These are phyloP conservation scores for Ceratoteleas bidentatus DNA, from an alignment of 1,140 invertebrate species.

Conservation along the genomic window DNA sequence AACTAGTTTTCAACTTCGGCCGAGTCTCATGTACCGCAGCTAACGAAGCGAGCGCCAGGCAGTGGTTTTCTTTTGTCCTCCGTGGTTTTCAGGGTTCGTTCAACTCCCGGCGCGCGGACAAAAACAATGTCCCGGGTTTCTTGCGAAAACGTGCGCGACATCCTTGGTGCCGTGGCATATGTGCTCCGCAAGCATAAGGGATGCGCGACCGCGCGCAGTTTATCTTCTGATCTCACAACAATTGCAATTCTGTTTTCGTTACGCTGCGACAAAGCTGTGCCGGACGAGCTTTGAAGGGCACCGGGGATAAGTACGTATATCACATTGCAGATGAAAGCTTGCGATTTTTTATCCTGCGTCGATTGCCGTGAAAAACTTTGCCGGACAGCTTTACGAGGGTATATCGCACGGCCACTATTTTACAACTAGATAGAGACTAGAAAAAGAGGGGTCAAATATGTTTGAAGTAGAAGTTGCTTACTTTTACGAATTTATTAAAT, in stretches of 20 bases:
- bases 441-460: no score
- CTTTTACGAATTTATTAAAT: no score
- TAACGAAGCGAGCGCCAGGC: slow-evolving; percentile 34
- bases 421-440: no score
- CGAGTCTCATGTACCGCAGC: slow-evolving; percentile 16
- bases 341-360: no score
- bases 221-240: slow-evolving; percentile 32
- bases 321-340: no score
- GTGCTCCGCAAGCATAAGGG: slow-evolving; percentile 22
- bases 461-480: no score
- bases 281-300: no score
- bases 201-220: slow-evolving; percentile 11
- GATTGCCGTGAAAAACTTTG: no score
- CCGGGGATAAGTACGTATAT: no score
- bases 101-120: slow-evolving; percentile 23
- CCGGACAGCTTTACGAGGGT: no score
- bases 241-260: slow-evolving; percentile 41
- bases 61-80: slow-evolving; percentile 39
- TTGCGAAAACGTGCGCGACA: slow-evolving; percentile 37
- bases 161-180: slow-evolving; percentile 24
- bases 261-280: slow-evolving; percentile 17
- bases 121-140: slow-evolving; percentile 43
- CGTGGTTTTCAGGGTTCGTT: slow-evolving; percentile 37
- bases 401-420: no score
- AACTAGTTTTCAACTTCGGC: slow-evolving; percentile 42